Evolutionary conservation across 2,888 invertebrate species (phyloP).

Genomic region (Philereme vetulata): DNA sequence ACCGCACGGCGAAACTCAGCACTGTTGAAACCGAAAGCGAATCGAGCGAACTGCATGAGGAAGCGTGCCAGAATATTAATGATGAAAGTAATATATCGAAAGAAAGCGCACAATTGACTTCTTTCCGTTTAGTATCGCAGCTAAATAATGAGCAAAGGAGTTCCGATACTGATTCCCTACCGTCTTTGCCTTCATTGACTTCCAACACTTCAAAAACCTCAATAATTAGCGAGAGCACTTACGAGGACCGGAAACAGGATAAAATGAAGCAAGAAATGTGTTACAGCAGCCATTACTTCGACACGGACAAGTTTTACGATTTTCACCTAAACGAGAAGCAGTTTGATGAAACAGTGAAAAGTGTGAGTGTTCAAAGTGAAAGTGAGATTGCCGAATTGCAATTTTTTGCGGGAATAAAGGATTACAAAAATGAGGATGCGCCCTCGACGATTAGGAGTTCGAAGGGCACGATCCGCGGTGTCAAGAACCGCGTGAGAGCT

Average conservation of each 20-base stretch:
- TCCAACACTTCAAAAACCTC: conserved; percentile 65
- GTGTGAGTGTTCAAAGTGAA: conserved; percentile 76
- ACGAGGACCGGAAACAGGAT: conserved; percentile 85
- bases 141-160: conserved; percentile 70
- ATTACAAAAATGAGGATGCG: conserved; percentile 85
- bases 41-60: conserved; percentile 59
- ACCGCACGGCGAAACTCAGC: conserved; percentile 83
- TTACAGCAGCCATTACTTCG: conserved; percentile 85
- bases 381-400: conserved; percentile 83
- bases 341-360: conserved; percentile 76
- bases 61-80: conserved; percentile 75
- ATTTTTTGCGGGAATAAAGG: conserved; percentile 91
- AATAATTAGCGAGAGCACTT: conserved; percentile 86
- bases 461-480: conserved; percentile 96
- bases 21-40: conserved; percentile 75
- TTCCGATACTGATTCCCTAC: conserved; percentile 56
- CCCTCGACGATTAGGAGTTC: conserved; percentile 94
- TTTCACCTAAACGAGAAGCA: conserved; percentile 92
- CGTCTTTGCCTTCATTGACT: conserved; percentile 36
- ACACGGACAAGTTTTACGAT: conserved; percentile 91
- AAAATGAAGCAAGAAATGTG: conserved; percentile 73
- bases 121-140: conserved; percentile 81
- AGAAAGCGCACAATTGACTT: conserved; percentile 79
- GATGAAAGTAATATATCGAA: conserved; percentile 74
- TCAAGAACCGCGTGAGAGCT: conserved; percentile 96